Conservation (phyloP, 2,113 vertebrate genomes). For the Mesembrinibis cayennensis region DNA sequence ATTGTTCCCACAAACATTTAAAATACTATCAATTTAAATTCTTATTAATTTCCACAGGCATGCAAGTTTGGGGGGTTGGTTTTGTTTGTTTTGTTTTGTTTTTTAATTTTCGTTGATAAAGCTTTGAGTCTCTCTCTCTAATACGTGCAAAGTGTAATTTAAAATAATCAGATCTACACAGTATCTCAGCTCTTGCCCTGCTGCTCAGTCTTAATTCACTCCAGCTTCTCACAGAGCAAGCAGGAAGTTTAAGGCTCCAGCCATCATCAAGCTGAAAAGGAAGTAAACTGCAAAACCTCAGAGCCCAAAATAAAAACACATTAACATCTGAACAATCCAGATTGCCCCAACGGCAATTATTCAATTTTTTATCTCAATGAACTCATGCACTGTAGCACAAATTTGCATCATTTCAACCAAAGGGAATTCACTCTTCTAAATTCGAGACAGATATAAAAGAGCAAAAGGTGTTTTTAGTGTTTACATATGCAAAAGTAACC, state of each 20-base stretch:
- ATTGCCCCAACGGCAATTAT: background rate
- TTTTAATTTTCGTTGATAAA: background rate
- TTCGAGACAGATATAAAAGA: background rate
- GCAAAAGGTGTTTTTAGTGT: background rate
- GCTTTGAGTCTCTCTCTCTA: background rate
- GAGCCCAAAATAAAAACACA: background rate
- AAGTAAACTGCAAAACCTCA: background rate
- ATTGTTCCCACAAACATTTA: background rate
- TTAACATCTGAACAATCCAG: background rate
- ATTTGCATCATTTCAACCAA: background rate
- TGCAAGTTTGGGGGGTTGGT: accelerated
- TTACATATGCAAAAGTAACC: background rate
- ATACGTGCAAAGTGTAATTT: background rate
- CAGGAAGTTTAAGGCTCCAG: background rate
- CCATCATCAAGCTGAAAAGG: background rate
- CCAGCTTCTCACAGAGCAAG: background rate
- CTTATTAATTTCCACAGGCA: background rate
- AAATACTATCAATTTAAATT: background rate
- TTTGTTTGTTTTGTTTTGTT: background rate
- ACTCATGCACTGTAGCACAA: background rate
- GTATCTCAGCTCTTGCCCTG: background rate
- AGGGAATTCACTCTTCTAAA: background rate
- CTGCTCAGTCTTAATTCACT: background rate
- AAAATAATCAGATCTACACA: background rate
- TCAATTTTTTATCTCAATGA: background rate